phyloP scores from a whole-genome alignment of 1,140 invertebrate genomes.

The Lordiphosa collinella region DNA sequence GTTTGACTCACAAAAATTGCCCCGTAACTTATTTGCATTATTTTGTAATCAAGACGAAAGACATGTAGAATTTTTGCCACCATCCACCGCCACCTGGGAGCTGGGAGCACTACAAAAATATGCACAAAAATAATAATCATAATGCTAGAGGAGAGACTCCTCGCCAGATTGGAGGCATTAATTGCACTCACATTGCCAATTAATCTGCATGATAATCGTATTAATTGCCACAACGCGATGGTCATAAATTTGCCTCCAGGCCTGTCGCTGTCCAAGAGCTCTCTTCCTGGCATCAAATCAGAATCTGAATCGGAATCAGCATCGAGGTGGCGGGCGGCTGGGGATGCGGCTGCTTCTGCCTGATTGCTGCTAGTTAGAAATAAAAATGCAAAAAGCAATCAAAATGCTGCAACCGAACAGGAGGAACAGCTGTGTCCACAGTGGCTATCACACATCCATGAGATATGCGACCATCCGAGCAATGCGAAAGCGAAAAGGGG shows the following conservation, averaged over 20 bases:
- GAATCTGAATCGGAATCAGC: conserved; percentile 12
- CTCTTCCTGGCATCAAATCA: conserved; percentile 17
- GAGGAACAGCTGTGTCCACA: conserved; percentile 4
- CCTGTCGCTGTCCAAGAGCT: conserved; percentile 1
- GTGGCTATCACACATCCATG: conserved; percentile 1
- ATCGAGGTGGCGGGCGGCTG: conserved; percentile 2
- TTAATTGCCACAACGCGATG: conserved; percentile 44
- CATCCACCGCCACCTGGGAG: too few relatives aligned
- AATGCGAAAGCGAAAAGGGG: conserved; percentile 37
- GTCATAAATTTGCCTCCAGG: conserved; percentile 36
- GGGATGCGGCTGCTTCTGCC: conserved; percentile 11
- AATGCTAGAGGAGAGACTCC: too few relatives aligned
- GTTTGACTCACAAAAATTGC: too few relatives aligned
- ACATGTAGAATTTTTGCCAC: too few relatives aligned
- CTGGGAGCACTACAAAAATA: too few relatives aligned
- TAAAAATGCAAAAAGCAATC: conserved; percentile 43
- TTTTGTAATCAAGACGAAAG: too few relatives aligned
- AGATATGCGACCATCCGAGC: conserved; percentile 3
- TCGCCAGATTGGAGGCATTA: conserved; percentile 25
- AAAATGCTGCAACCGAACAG: conserved; percentile 22
- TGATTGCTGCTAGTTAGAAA: conserved; percentile 19
- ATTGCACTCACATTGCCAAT: conserved; percentile 62
- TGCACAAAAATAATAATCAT: too few relatives aligned
- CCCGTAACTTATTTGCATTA: too few relatives aligned
- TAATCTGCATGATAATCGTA: conserved; percentile 69